Percentiles rank a stretch among this genome's conserved stretches.
phyloP scores from a whole-genome alignment of 2,113 vertebrate species.

The Gymnorhina tibicen region DNA sequence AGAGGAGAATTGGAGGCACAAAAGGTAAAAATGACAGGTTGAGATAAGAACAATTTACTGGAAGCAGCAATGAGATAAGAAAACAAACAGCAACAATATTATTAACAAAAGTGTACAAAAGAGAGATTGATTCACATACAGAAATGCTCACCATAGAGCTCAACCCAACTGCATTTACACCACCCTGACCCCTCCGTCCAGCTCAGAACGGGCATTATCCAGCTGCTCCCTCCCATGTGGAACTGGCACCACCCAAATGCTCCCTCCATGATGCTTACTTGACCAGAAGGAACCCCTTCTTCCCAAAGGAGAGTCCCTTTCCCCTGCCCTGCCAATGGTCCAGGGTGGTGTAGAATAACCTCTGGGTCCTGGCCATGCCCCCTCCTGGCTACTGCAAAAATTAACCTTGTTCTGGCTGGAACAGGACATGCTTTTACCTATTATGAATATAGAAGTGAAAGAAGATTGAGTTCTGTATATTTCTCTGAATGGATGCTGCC shows the following conservation, averaged over 20 bases:
- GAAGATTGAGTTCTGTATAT: background rate
- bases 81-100: background rate
- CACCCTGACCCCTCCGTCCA: background rate
- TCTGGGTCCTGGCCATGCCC: background rate
- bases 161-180: background rate
- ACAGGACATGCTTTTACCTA: background rate
- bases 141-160: background rate
- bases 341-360: background rate
- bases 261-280: background rate
- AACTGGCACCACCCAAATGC: background rate
- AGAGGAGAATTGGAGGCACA: background rate
- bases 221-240: background rate
- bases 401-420: background rate
- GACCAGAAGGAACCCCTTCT: background rate
- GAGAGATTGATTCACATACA: background rate
- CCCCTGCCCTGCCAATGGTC: background rate
- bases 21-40: rapidly evolving
- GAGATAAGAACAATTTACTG: background rate
- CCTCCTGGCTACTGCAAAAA: background rate
- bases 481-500: background rate
- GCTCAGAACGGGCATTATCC: background rate
- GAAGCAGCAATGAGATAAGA: background rate
- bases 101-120: background rate
- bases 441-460: background rate
- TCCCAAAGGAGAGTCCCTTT: background rate